A percentile compares a stretch with the other conserved stretches of the same genome.
phyloP scores from a whole-genome alignment of 1,140 invertebrate species.

The Macrotrachela quadricornifera region DNA sequence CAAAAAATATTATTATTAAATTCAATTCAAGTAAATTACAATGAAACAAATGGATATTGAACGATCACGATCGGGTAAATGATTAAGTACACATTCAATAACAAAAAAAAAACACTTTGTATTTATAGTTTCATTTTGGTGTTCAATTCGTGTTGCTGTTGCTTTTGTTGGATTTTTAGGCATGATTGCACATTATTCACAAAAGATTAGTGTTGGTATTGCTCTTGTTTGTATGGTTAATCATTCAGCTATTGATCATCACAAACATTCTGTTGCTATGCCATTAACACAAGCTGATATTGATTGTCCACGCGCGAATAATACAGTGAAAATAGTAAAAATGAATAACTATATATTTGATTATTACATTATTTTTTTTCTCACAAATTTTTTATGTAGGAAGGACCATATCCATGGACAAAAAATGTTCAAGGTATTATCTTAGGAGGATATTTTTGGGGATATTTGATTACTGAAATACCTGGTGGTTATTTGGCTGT shows the following conservation, averaged over 20 bases:
- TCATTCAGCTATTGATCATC: constrained; percentile 11
- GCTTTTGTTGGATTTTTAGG: constrained; percentile 1
- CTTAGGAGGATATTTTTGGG: constrained; percentile 28
- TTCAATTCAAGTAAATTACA: too few relatives aligned
- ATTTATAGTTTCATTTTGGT: background rate
- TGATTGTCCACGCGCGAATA: background rate
- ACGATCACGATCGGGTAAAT: too few relatives aligned
- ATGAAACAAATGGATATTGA: too few relatives aligned
- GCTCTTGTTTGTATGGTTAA: constrained; percentile 61
- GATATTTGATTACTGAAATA: constrained; percentile 28
- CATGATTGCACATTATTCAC: constrained; percentile 39
- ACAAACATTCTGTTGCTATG: background rate
- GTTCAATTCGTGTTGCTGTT: background rate
- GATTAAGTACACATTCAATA: too few relatives aligned
- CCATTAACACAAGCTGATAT: background rate
- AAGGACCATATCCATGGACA: constrained; percentile 24
- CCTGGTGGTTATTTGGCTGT: constrained; percentile 27
- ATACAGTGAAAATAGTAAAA: background rate
- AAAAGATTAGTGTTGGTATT: constrained; percentile 64
- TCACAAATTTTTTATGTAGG: constrained; percentile 10
- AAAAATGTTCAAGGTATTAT: constrained; percentile 24
- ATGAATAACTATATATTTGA: too few relatives aligned
- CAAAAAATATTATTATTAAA: too few relatives aligned
- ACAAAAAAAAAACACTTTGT: too few relatives aligned
- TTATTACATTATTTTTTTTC: background rate